A percentile compares a stretch with the other conserved stretches of the same genome.
Evolutionary conservation across 35 echinoderm and acorn worm genomes (phyloP).

Genomic region (Ophioderma brevispina): DNA sequence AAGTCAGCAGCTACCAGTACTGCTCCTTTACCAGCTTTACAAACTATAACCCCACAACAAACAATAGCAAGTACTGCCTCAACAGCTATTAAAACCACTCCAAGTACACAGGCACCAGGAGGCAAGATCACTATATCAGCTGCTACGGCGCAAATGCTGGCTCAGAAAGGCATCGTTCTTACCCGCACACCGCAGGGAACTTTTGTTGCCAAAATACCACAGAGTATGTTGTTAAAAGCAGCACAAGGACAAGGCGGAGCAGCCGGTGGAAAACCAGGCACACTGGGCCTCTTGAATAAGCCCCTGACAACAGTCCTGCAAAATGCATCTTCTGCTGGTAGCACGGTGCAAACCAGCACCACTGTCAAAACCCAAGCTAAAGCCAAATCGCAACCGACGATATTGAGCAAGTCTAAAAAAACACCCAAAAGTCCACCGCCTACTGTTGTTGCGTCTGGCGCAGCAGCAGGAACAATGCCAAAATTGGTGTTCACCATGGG

Average conservation of each 20-base stretch:
- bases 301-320: neutral
- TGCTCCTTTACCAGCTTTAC: neutral
- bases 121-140: neutral
- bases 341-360: neutral
- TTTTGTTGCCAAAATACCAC: neutral
- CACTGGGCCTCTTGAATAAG: neutral
- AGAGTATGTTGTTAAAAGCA: neutral
- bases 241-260: neutral
- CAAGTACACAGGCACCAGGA: neutral
- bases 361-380: neutral
- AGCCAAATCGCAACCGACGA: neutral
- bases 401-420: neutral
- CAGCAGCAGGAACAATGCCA: neutral
- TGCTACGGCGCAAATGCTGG: neutral
- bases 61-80: slow-evolving; percentile 2
- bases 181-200: neutral
- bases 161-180: neutral
- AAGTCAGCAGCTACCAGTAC: neutral
- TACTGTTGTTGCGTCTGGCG: neutral
- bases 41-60: neutral
- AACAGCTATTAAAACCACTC: neutral
- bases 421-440: neutral
- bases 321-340: neutral
- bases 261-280: neutral
- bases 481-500: neutral